Percentiles rank a stretch among this genome's conserved stretches.
phyloP scores from a whole-genome alignment of 1,140 invertebrate species.

The Drosophila arizonae region DNA sequence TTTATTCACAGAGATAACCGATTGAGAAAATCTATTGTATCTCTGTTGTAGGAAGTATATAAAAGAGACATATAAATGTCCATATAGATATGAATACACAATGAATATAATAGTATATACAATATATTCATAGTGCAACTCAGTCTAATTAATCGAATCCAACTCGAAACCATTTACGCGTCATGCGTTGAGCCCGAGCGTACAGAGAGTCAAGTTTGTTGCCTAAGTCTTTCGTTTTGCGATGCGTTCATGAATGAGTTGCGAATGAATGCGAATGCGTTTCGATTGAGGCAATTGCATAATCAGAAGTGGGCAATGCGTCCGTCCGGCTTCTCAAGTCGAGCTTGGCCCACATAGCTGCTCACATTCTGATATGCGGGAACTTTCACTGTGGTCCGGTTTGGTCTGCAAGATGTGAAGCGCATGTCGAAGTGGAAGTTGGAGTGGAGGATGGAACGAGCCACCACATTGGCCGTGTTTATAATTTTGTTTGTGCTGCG shows the following conservation, averaged over 20 bases:
- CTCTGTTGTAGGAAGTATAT: no score
- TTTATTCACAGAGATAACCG: no score
- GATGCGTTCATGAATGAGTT: slow-evolving; percentile 23
- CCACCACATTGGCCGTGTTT: slow-evolving; percentile 12
- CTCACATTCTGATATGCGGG: slow-evolving; percentile 14
- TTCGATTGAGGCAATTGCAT: slow-evolving; percentile 22
- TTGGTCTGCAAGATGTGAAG: slow-evolving; percentile 73
- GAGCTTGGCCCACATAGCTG: slow-evolving; percentile 23
- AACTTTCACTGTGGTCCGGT: slow-evolving; percentile 86
- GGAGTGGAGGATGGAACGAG: slow-evolving; percentile 1
- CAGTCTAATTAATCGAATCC: no score
- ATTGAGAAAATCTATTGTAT: no score
- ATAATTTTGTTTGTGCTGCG: slow-evolving; percentile 11
- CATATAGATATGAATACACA: no score
- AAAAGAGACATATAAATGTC: no score
- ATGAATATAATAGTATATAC: no score
- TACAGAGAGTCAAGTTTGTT: slow-evolving; percentile 28
- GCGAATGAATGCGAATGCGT: slow-evolving; percentile 10
- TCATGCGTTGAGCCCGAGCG: no score
- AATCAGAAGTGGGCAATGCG: slow-evolving; percentile 18
- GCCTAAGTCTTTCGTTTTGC: slow-evolving; percentile 46
- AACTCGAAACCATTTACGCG: no score
- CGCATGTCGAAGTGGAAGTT: slow-evolving; percentile 2
- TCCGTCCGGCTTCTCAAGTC: neutral
- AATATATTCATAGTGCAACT: no score